Evolutionary conservation across 2,113 vertebrate species (phyloP), one percentile per base, ranked within the genome.

Genomic region (Monopterus albus): DNA sequence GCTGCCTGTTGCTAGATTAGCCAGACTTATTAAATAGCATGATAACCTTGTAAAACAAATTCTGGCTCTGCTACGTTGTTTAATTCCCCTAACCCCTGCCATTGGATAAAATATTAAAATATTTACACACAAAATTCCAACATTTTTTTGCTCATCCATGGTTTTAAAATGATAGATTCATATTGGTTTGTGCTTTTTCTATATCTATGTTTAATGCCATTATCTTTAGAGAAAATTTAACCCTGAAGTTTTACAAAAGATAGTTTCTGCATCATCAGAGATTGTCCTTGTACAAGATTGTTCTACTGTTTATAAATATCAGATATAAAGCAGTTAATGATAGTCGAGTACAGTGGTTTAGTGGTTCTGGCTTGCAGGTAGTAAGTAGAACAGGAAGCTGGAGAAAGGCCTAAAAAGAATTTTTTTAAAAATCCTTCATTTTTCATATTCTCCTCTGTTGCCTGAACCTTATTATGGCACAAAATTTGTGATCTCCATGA

Each of bases 201-300:
- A 58, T 72, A 72, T 23, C 51, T 69, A 42, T n/a, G 46, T 81
- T 72, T 82, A 71, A 72, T 71, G 3, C 78, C 9, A 61, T 80
- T 75, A 36, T 79, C 23, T 61, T 47, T 56, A 23, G 67, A 82
- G 83, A 84, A 68, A 82, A 72, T 86, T 64, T 81, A 81, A 83
- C 82, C 88, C 88, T 90, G 85, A 90, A 85, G 57, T 79, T 72
- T 79, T 67, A 84, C 26, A 75, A 79, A 87, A 85, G 68, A 84
- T 77, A 88, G n/a, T 36, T 87, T 85, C 74, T 84, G 86, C 79
- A 52, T 64, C 15, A 8, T 77, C 50, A 69, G 55, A 86, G 89
- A 91, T 91, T 91, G 90, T 91, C 89, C 60, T 67, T 56, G 61
- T 85, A 84, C 71, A 39, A 78, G 86, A 89, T 89, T 89, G 84